Evolutionary conservation across 2,113 vertebrate genomes (phyloP), one percentile per base, ranked within the genome.

Genomic region (Jaculus jaculus): DNA sequence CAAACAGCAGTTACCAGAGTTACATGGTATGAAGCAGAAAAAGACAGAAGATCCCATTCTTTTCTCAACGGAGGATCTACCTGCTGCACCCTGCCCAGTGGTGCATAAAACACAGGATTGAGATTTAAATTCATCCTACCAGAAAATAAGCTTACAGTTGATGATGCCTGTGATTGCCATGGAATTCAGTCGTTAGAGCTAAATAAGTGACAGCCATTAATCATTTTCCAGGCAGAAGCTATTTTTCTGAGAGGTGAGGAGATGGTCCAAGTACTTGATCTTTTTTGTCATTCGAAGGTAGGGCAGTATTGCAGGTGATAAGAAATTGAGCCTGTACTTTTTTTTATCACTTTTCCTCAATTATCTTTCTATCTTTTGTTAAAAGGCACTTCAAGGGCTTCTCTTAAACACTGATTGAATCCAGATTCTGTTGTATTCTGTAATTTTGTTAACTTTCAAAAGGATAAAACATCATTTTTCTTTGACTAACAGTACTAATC

Each of bases 141-240:
- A 83, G 86, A 10, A 78, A 82, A 63, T 39, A 85, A 82, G 13
- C n/a, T 34, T 1, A 13, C 21, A 72, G 68, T 82, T 79, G 24
- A 83, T 87, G 92, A 75, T 77, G 32, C 16, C 84, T 87, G 34
- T 24, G 24, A 92, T 28, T 85, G 13, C 16, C 32, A 54, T 90
- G 87, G 71, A 79, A 54, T 7, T 65, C 30, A 61, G 9, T 72
- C 74, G 39, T 80, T 65, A 75, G 24, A 77, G 39, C 32, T 58
- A 91, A 94, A 78, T 77, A 91, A 94, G 30, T 96, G 90, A 97
- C 37, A 77, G 20, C 1, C 20, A 26, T 90, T 81, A 66, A 74
- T 94, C 24, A 54, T 96, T 90, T 72, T 87, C 82, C 96, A 87
- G 73, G 71, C 91, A 96, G 89, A 80, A 28, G 63, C 78, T 80